phyloP scores from a whole-genome alignment of 2,797 vertebrate species.

The Falco biarmicus region DNA sequence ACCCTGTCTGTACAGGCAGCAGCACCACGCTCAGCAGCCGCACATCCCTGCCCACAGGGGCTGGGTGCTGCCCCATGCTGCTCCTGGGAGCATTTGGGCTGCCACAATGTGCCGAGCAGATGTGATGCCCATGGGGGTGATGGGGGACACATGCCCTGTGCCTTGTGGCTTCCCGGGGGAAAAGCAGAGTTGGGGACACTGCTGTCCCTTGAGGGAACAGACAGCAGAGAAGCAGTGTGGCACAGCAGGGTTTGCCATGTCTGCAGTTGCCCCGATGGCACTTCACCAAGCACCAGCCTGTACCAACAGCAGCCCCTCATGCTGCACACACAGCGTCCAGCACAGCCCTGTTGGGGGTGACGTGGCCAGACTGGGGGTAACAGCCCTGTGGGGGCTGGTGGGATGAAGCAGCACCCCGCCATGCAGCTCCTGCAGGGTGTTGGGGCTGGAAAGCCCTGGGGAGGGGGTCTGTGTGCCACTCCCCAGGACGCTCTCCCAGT shows the following conservation, averaged over 20 bases:
- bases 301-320: neutral
- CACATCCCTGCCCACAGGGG: too few relatives aligned
- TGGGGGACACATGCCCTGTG: neutral
- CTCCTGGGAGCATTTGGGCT: neutral
- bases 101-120: fast-evolving
- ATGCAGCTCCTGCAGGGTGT: too few relatives aligned
- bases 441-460: neutral
- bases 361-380: neutral
- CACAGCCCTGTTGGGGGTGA: neutral
- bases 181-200: neutral
- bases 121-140: neutral
- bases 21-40: neutral
- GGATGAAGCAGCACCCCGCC: neutral
- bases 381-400: neutral
- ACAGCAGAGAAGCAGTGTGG: neutral
- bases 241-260: fast-evolving
- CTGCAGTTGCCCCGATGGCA: neutral
- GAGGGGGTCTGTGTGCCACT: neutral
- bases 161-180: neutral
- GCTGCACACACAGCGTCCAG: neutral
- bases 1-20: slow-evolving; percentile 35
- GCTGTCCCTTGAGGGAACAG: neutral
- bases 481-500: neutral
- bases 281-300: neutral
- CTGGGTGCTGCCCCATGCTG: neutral